Base-by-base conservation (phyloP, 2,797 vertebrate species). In the Anas bahamensis region DNA sequence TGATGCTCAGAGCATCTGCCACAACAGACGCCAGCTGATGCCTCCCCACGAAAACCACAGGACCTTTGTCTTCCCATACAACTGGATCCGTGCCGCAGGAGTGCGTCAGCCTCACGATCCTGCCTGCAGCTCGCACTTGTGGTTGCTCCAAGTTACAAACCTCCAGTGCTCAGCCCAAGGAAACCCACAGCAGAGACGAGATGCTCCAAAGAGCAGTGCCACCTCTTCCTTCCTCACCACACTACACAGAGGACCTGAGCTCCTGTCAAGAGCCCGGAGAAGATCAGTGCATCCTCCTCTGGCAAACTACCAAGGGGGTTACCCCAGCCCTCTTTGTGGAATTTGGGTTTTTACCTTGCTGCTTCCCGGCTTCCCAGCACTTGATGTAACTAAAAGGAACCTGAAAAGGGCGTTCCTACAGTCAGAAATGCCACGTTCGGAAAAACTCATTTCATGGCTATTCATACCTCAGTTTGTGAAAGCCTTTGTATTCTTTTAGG, bases 51-150 rank as follows among this genome's bases (percentile, higher is more conserved):
- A 91, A 92, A 89, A 96, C 91, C 91, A 96, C 73, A 76, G 93
- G 88, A 96, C 89, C 93, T 95, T 96, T 96, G 96, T 96, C 89
- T 84, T 78, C 52, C 79, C 24, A 66, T 55, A 1, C 87, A 81
- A 91, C 85, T 92, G 95, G 95, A 96, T 93, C 77, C 23, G 85
- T 89, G 96, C 89, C 74, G 10, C 68, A 66, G 70, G 26, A 94
- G 74, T 39, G 77, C 59, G 80, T 96, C 96, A 96, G 93, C 88
- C 79, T 76, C 71, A 13, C 63, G 37, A 1, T 41, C 69, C 86
- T 56, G 88, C 88, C 68, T 64, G 75, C 82, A 89, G 9, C 76
- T 90, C 82, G 78, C 71, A 44, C 90, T 73, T 69, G 57, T 11
- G 61, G 48, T 42, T 26, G 13, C 57, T 35, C 35, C 0, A 16